phyloP scores from a whole-genome alignment of 53 echinoderm and acorn worm species.

The Luidia sarsii region DNA sequence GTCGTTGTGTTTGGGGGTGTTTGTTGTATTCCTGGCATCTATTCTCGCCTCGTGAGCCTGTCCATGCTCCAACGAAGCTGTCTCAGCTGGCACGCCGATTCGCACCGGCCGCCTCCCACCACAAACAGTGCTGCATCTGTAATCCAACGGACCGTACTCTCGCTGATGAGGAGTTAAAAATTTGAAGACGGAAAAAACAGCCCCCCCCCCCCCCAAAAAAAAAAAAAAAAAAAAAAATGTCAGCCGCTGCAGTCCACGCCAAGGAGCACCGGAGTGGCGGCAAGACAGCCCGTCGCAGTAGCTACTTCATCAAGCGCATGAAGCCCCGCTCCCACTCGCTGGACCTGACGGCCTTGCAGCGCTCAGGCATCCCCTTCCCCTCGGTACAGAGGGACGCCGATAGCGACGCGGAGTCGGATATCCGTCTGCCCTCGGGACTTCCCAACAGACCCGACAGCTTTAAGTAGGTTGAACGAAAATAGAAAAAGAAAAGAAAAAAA shows the following conservation, averaged over 20 bases:
- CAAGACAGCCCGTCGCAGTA: slow-evolving; percentile 62
- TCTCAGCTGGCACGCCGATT: no score
- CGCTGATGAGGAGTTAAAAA: background rate
- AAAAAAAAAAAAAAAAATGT: slow-evolving; percentile 2
- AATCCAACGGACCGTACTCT: background rate
- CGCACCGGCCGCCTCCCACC: no score
- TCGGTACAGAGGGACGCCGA: slow-evolving; percentile 74
- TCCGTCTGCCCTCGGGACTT: slow-evolving; percentile 18
- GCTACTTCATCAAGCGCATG: slow-evolving; percentile 68
- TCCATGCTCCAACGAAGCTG: no score
- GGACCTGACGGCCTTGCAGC: slow-evolving; percentile 73
- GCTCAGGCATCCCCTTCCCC: slow-evolving; percentile 76
- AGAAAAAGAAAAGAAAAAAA: no score
- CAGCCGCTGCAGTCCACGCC: slow-evolving; percentile 27
- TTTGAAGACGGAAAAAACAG: background rate
- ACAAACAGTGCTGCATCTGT: no score
- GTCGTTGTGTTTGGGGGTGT: no score
- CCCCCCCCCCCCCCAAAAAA: no score
- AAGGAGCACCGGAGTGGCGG: slow-evolving; percentile 62
- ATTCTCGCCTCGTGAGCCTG: no score
- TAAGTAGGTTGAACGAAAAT: slow-evolving; percentile 88
- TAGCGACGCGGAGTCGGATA: slow-evolving; percentile 71
- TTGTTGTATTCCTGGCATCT: no score
- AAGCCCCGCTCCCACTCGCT: slow-evolving; percentile 84
- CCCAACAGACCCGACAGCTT: slow-evolving; percentile 77